These are phyloP conservation scores for Petrolisthes manimaculis DNA, from an alignment of 2,888 invertebrate species.

Conservation along the genomic window DNA sequence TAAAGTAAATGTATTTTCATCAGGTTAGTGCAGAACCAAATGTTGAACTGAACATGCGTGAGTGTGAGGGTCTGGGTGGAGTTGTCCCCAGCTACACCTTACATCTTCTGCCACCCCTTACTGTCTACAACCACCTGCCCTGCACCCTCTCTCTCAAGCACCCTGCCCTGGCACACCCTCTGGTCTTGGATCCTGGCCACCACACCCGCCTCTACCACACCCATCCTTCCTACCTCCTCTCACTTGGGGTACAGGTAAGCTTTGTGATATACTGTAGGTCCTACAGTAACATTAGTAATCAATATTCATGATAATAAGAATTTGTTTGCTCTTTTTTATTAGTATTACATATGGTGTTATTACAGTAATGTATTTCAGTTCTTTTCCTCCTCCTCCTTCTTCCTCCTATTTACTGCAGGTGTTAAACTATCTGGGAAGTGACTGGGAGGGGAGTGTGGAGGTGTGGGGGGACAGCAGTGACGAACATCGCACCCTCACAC, in stretches of 20 bases:
- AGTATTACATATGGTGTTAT: too few species aligned
- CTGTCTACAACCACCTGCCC: constrained; percentile 82
- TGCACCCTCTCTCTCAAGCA: constrained; percentile 78
- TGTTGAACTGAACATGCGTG: constrained; percentile 67
- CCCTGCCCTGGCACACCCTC: constrained; percentile 69
- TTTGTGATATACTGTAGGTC: not conserved
- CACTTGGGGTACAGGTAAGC: constrained; percentile 36
- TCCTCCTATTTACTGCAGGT: constrained; percentile 69
- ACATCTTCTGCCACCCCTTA: constrained; percentile 80
- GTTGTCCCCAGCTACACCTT: constrained; percentile 81
- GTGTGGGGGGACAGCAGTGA: constrained; percentile 77
- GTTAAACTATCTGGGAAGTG: constrained; percentile 77
- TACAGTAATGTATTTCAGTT: too few species aligned
- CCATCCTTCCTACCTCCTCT: constrained; percentile 70
- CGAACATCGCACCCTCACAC: constrained; percentile 77
- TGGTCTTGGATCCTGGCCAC: constrained; percentile 75
- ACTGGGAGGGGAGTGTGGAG: constrained; percentile 81
- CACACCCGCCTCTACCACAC: constrained; percentile 79
- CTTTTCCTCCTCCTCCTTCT: not conserved
- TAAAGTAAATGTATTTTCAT: constrained; percentile 11
- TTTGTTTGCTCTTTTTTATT: too few species aligned
- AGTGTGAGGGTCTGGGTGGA: constrained; percentile 68
- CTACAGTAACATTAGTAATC: too few species aligned
- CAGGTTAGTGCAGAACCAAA: constrained; percentile 74
- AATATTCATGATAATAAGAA: too few species aligned